Evolutionary conservation across 2,113 vertebrate genomes (phyloP), one percentile per base, ranked within the genome.

Genomic region (Cyprinus carpio): DNA sequence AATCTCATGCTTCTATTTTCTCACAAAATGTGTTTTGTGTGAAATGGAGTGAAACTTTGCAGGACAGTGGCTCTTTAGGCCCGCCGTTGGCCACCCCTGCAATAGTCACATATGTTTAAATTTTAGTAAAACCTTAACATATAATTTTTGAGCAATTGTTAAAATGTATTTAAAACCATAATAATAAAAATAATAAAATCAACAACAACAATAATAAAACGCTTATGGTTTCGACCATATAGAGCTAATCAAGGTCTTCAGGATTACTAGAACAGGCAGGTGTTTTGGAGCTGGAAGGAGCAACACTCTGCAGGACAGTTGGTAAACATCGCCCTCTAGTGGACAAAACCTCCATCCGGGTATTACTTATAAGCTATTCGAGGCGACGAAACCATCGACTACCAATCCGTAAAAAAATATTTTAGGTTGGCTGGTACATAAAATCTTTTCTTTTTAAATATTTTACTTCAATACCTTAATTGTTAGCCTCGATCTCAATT

Each of bases 251-350:
- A 56, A 20, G 54, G 7, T 58, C 20, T 23, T 58, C 20, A 23
- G 6, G 18, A 58, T 23, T 56, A 56, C 18, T 56, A 56, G 54
- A 56, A 20, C 54, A 8, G 56, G 20, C 56, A 58, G 56, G 56
- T 58, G 56, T 58, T 58, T 54, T 58, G 8, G 7, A 58, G 56
- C 54, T 58, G 20, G 54, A 8, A 23, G 6, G 20, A 58, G 23
- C 54, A 56, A 56, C 54, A 56, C 51, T 49, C 16, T 56, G 15
- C 18, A 58, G 20, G 56, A 58, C 56, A 58, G 20, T 37, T 34
- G 18, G 12, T 25, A 80, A 31, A 9, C 43, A 86, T 85, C 88
- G 83, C 89, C 88, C 62, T 46, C 89, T 0, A 56, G 88, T 87
- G 91, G 46, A 37, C 4, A 34, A 16, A 64, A 10, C 12, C 34